Percentiles rank a stretch among this genome's conserved stretches.
phyloP scores from a whole-genome alignment of 35 echinoderm and acorn worm species.

The Hemicentrotus pulcherrimus region DNA sequence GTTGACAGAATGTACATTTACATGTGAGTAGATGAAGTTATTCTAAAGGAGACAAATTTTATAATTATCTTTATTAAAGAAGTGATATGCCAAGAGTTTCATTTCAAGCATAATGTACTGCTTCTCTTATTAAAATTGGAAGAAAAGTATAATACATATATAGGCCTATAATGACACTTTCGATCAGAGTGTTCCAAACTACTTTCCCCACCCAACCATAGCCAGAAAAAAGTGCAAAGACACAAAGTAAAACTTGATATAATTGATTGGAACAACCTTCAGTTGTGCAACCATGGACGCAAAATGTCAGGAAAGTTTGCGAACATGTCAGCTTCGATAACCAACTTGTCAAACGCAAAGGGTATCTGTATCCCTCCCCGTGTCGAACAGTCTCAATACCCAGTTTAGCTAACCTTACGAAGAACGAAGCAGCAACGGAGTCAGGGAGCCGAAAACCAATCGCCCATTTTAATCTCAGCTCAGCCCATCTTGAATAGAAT shows the following conservation, averaged over 20 bases:
- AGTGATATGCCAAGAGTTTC: no score
- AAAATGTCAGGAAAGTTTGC: slow-evolving; percentile 16
- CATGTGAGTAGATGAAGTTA: background rate
- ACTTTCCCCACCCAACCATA: background rate
- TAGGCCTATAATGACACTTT: background rate
- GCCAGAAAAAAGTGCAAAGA: background rate
- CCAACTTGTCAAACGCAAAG: background rate
- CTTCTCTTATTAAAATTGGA: background rate
- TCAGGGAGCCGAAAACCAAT: background rate
- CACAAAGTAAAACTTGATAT: background rate
- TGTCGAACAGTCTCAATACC: background rate
- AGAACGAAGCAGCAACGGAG: background rate
- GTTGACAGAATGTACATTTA: background rate
- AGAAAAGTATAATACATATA: background rate
- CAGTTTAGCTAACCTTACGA: background rate
- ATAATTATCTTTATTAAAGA: background rate
- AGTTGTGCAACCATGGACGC: background rate
- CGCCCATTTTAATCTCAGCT: slow-evolving; percentile 8
- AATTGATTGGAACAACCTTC: background rate
- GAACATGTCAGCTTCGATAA: slow-evolving; percentile 12
- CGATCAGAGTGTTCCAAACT: background rate
- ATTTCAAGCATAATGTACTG: background rate
- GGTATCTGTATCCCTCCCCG: background rate
- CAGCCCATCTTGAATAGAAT: slow-evolving; percentile 1
- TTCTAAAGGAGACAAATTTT: background rate